These are phyloP conservation scores for Ferrisia virgata DNA, from an alignment of 2,888 invertebrate species.

Conservation along the genomic window DNA sequence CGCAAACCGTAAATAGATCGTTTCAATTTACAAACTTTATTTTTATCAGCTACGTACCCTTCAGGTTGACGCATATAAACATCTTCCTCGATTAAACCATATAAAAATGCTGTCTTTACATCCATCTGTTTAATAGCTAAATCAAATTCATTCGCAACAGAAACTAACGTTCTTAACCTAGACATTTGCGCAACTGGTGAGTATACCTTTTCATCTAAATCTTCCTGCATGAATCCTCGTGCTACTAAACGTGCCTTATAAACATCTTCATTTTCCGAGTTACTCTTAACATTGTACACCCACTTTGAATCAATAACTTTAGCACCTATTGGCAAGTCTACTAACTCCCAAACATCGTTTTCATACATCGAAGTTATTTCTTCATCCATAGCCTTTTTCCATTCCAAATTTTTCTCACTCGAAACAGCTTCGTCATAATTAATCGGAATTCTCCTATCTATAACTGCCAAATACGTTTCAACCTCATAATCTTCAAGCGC, in stretches of 20 bases:
- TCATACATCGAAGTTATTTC: conserved; percentile 51
- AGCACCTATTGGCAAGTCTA: conserved; percentile 47
- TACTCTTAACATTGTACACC: conserved; percentile 43
- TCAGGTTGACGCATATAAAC: conserved; percentile 7
- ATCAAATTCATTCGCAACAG: neutral
- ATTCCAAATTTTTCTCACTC: neutral
- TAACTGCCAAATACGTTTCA: neutral
- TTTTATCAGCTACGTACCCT: neutral
- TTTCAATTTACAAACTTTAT: neutral
- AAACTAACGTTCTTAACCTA: neutral
- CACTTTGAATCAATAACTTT: conserved; percentile 38
- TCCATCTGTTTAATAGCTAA: neutral
- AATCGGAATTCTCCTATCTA: neutral
- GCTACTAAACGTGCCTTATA: conserved; percentile 35
- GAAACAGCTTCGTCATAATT: conserved; percentile 45
- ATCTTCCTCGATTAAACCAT: neutral
- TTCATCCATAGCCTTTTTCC: conserved; percentile 48
- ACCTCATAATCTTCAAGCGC: neutral
- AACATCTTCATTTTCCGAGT: neutral
- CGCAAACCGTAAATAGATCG: neutral
- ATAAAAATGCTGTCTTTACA: neutral
- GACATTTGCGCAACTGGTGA: neutral
- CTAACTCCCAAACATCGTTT: conserved; percentile 51
- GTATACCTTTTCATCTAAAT: neutral
- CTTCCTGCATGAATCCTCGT: conserved; percentile 23